Conservation (phyloP, 2,113 vertebrate genomes). For the Psephotus haematonotus region DNA sequence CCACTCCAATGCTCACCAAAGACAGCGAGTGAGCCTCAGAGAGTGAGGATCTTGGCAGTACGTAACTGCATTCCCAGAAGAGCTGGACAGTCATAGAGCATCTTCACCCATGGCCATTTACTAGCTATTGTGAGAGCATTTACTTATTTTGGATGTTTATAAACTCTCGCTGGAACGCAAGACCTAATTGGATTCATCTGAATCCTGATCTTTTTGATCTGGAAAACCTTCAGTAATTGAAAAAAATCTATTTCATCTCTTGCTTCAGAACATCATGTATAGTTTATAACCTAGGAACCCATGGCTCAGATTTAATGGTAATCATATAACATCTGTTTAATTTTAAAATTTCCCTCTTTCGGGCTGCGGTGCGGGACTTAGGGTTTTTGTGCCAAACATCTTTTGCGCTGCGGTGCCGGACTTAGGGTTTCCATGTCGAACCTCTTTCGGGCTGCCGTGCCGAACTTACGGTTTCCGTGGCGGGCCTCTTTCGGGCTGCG, state of each 20-base stretch:
- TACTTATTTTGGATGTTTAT: slow-evolving; percentile 58
- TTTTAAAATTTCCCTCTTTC: too few relatives aligned
- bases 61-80: neutral
- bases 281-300: slow-evolving; percentile 72
- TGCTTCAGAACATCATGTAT: slow-evolving; percentile 71
- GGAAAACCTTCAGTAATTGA: slow-evolving; percentile 66
- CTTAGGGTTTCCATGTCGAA: too few relatives aligned
- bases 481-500: too few relatives aligned
- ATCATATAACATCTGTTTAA: slow-evolving; percentile 87
- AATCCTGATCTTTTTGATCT: slow-evolving; percentile 73
- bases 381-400: too few relatives aligned
- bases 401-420: too few relatives aligned
- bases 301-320: slow-evolving; percentile 78
- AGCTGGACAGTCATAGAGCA: neutral
- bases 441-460: too few relatives aligned
- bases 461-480: too few relatives aligned
- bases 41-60: neutral
- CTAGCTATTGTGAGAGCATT: slow-evolving; percentile 44
- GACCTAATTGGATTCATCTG: slow-evolving; percentile 49
- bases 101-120: neutral
- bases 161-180: slow-evolving; percentile 53
- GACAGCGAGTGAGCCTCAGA: neutral
- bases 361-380: too few relatives aligned
- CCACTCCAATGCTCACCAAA: neutral
- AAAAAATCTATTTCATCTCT: slow-evolving; percentile 69